Conservation (phyloP, 1,140 invertebrate species). For the Bacillus rossius region DNA sequence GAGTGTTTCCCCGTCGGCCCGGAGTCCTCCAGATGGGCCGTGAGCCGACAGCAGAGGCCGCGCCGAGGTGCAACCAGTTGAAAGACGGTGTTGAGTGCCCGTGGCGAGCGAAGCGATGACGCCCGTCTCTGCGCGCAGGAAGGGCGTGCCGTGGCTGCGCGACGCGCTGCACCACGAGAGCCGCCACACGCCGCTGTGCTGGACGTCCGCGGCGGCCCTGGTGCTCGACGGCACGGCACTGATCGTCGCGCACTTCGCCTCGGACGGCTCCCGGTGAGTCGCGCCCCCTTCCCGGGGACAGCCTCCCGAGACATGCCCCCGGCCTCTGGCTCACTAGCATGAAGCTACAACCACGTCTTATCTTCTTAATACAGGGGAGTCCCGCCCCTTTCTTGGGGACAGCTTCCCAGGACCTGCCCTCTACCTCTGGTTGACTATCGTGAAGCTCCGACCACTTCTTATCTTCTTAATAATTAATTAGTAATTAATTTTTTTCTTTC, state of each 20-base stretch:
- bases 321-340: neutral
- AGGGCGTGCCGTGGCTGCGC: neutral
- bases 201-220: constrained; percentile 4
- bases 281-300: neutral
- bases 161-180: constrained; percentile 4
- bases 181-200: constrained; percentile 5
- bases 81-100: too few species aligned
- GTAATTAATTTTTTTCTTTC: neutral
- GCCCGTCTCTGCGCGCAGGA: too few species aligned
- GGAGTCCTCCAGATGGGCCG: too few species aligned
- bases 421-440: neutral
- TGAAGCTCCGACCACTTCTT: neutral
- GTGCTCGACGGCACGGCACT: neutral
- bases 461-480: too few species aligned
- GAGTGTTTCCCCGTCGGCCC: too few species aligned
- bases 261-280: neutral
- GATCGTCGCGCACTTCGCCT: neutral
- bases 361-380: neutral
- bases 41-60: too few species aligned
- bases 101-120: too few species aligned
- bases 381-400: neutral
- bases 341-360: neutral
- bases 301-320: neutral
- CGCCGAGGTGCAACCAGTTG: too few species aligned
- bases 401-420: neutral